phyloP scores from a whole-genome alignment of 2,113 vertebrate species.

The Phainopepla nitens region DNA sequence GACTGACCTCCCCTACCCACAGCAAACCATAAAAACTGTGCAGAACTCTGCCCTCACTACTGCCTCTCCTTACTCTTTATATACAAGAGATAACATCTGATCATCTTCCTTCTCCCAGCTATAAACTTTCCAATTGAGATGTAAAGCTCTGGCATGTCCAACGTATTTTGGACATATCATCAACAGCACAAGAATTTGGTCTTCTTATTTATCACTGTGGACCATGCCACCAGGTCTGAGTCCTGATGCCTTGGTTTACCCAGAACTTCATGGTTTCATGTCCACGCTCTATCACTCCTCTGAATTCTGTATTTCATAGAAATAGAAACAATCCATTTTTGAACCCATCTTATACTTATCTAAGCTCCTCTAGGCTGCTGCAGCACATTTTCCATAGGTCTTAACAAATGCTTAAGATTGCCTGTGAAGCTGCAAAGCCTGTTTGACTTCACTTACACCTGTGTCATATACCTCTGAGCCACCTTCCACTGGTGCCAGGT shows the following conservation, averaged over 20 bases:
- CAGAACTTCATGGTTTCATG: background rate
- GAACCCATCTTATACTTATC: background rate
- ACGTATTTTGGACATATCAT: accelerated
- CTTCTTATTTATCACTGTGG: background rate
- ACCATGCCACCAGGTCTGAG: background rate
- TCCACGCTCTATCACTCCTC: background rate
- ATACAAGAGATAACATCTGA: background rate
- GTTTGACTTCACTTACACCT: background rate
- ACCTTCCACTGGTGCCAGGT: background rate
- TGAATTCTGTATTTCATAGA: background rate
- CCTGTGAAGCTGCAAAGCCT: background rate
- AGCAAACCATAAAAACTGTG: background rate
- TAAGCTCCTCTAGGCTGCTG: background rate
- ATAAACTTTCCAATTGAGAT: background rate
- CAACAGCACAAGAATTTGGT: background rate
- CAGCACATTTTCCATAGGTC: background rate
- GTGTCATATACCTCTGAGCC: background rate
- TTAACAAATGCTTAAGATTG: background rate
- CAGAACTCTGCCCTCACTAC: background rate
- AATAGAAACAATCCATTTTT: background rate
- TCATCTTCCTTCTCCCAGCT: background rate
- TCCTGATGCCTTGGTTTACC: background rate
- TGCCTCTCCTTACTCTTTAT: background rate
- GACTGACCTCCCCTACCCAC: background rate
- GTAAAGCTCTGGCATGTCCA: background rate